Conservation (phyloP, 92 coral and sea anemone genomes). For the Anthopleura xanthogrammica region DNA sequence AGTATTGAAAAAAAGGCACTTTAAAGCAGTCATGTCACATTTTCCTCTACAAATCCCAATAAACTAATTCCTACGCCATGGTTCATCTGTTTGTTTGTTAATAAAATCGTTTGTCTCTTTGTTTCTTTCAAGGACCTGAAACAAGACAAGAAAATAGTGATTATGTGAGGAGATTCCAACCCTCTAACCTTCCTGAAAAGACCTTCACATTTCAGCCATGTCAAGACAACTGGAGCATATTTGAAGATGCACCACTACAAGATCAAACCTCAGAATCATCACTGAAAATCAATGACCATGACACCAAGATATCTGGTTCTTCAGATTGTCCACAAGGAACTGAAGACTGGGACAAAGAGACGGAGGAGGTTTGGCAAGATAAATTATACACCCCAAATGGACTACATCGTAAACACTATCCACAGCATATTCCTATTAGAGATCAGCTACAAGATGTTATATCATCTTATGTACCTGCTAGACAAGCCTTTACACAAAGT, state of each 20-base stretch:
- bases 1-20: too few species aligned
- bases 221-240: slow-evolving; percentile 30
- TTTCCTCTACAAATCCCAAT: too few species aligned
- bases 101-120: too few species aligned
- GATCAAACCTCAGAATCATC: not conserved
- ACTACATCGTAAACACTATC: not conserved
- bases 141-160: slow-evolving; percentile 39
- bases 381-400: not conserved
- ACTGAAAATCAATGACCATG: not conserved
- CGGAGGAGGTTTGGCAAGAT: slow-evolving; percentile 34
- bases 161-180: not conserved
- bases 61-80: too few species aligned
- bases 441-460: slow-evolving; percentile 61
- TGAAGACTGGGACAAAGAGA: slow-evolving; percentile 88
- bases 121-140: slow-evolving; percentile 55
- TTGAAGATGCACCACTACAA: slow-evolving; percentile 53
- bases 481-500: slow-evolving; percentile 70
- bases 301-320: not conserved
- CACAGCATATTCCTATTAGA: slow-evolving; percentile 8
- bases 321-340: slow-evolving; percentile 1
- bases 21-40: too few species aligned
- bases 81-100: not conserved
- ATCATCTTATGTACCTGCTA: slow-evolving; percentile 69
- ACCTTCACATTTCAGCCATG: slow-evolving; percentile 16
- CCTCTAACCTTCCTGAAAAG: not conserved